These are phyloP conservation scores for Ibidorhyncha struthersii DNA, from an alignment of 2,113 vertebrate species.

Conservation along the genomic window DNA sequence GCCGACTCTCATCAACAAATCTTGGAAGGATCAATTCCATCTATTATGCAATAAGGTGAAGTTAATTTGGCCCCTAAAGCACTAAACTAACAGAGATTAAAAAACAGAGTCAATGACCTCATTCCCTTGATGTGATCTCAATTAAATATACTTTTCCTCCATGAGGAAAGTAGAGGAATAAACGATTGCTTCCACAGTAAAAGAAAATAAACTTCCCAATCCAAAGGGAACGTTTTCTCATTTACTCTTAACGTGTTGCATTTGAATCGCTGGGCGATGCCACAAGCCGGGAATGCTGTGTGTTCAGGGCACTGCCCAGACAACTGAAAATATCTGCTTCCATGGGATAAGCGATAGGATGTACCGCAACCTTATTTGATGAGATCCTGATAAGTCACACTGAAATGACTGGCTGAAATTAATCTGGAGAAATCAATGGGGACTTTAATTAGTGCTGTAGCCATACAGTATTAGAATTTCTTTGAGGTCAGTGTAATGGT, in stretches of 20 bases:
- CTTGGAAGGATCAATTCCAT: conserved; percentile 47
- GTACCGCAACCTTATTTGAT: conserved; percentile 58
- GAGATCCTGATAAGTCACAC: conserved; percentile 55
- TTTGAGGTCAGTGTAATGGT: conserved; percentile 49
- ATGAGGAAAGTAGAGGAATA: not conserved
- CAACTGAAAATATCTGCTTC: not conserved
- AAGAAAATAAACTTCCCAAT: conserved; percentile 51
- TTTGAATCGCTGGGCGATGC: not conserved
- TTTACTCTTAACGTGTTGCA: not conserved
- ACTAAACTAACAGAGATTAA: conserved; percentile 44
- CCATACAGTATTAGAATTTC: conserved; percentile 60
- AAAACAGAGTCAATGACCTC: conserved; percentile 56
- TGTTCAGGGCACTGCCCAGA: not conserved
- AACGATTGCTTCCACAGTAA: conserved; percentile 2
- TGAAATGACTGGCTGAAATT: conserved; percentile 71
- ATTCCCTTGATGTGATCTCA: conserved; percentile 56
- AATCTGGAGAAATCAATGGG: conserved; percentile 77
- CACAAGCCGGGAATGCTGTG: not conserved
- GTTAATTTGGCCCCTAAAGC: conserved; percentile 44
- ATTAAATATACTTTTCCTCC: conserved; percentile 44
- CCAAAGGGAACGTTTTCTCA: not conserved
- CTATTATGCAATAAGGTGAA: conserved; percentile 33
- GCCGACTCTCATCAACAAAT: not conserved
- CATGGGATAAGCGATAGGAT: not conserved
- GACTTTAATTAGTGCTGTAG: conserved; percentile 73